Base-by-base conservation (phyloP, 2,888 invertebrate genomes). In the Salpingus planirostris region DNA sequence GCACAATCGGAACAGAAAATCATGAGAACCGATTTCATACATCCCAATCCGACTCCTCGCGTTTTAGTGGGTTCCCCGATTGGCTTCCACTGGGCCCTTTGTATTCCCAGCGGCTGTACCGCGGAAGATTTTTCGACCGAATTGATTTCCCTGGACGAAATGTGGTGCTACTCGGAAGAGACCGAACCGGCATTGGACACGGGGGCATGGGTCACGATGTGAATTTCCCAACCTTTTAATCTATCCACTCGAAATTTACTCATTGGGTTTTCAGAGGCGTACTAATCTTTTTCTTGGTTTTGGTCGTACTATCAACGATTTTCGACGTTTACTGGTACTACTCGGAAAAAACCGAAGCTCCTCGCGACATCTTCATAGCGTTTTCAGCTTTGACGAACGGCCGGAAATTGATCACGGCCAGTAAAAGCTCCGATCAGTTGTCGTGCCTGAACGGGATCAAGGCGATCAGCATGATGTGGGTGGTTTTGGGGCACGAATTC, bases 361-460 rank as follows among this genome's bases (percentile, higher is more conserved):
- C 27, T 6, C 35, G 31, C 12, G 35, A 35, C 7, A 5, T 39
- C 7, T 13, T 37, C 1, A 10, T 36, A 6, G 29, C 38, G 2
- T 42, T 42, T 27, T 42, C 41, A 2, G 3, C 21, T 7, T 11
- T 35, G 2, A 18, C 25, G 7, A 42, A 42, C 14, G 36, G 41
- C n/a, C n/a, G n/a, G 6, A 42, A 42, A 27, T 14, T 42, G 8
- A 24, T 42, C 12, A 27, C 15, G 13, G 18, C 29, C 2, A 12
- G 31, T 2, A 31, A 14, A 1, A 36, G 29, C 21, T 11, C 29
- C 0, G 29, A 39, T 15, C 39, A 39, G n/a, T n/a, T n/a, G n/a
- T n/a, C n/a, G n/a, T n/a, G n/a, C n/a, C n/a, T n/a, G n/a, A n/a
- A n/a, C n/a, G n/a, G n/a, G n/a, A n/a, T n/a, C n/a, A n/a, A n/a